Evolutionary conservation across 2,113 vertebrate genomes (phyloP), one percentile per base, ranked within the genome.

Genomic region (Engystomops pustulosus): DNA sequence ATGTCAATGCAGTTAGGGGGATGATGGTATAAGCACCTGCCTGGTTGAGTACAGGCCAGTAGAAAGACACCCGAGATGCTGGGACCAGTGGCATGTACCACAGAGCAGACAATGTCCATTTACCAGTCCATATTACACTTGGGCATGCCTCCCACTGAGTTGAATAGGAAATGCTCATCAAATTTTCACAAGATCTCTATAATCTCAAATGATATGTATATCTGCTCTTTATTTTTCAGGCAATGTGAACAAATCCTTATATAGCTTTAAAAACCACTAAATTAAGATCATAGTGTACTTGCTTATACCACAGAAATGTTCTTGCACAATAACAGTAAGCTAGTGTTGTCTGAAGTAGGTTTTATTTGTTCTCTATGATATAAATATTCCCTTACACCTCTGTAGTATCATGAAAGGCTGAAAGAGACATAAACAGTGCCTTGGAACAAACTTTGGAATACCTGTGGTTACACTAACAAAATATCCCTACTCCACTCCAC

Each of bases 361-460:
- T 34, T 34, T 36, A 20, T 34, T 32, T 67, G 30, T 67, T 4
- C 27, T 34, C 30, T 30, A 67, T 67, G 15, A 27, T 67, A 67
- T 36, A 67, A 67, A 60, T 60, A 60, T 27, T 8, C 6, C 49
- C 1, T 17, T 53, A 53, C 6, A 53, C 4, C 14, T 30, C 30
- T 67, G 62, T 20, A 32, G 27, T 34, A 67, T 67, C 62, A 67
- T 67, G 30, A 67, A 67, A 2, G 27, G 12, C 11, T 30, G 32
- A 67, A 20, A 67, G 6, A 18, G 32, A 20, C 62, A 30, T 30
- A 67, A 67, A 67, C 32, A 36, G 15, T 36, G 62, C 30, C 30
- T 65, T 32, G 60, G 60, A 65, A 65, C 27, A 34, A 65, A 11
- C 27, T 34, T n/a, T n/a, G n/a, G 60, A 67, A 67, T 67, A 67